Evolutionary conservation across 2,113 vertebrate genomes (phyloP), one percentile per base, ranked within the genome.

Genomic region (Rhea americana): DNA sequence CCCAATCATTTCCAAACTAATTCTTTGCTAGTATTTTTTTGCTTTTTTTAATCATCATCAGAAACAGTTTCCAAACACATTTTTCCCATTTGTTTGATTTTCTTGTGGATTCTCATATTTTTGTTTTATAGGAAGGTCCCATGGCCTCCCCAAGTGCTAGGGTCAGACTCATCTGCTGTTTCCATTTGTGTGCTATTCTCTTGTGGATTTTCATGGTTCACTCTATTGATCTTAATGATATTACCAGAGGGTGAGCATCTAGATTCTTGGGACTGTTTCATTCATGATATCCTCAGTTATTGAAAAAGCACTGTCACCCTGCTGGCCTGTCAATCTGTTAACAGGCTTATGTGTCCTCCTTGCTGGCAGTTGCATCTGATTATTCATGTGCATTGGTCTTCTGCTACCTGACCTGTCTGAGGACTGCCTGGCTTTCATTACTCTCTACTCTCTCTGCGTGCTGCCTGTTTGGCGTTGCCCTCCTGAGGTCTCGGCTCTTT

Each of bases 1-100:
- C 98, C 96, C 93, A 95, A 98, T 97, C 98, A 98, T 98, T 97
- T 97, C 93, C 92, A 96, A 96, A 98, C 96, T 97, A 98, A 98
- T 97, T 97, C 97, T 97, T 98, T 94, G 98, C 97, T 98, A 98
- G 97, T 94, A 95, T 93, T 98, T 98, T 97, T 93, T 96, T 96
- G 95, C 91, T 97, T 97, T 97, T 93, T 97, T 85, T 3, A 94
- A 96, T 97, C 95, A 97, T 97, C 94, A 97, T 97, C 94, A 90
- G 97, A 97, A 97, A 94, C 82, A 90, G 68, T 84, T 97, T 96
- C 97, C 96, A 96, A 97, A 97, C 82, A 90, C 95, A 96, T 97
- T 97, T 98, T 97, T 91, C 94, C 91, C 97, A 97, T 98, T 94
- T 94, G 85, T 98, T 98, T 97, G 93, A 96, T 98, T 98, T 98